A percentile compares a stretch with the other conserved stretches of the same genome.
Conservation (phyloP, 2,797 vertebrate species). For the Myotis myotis region DNA sequence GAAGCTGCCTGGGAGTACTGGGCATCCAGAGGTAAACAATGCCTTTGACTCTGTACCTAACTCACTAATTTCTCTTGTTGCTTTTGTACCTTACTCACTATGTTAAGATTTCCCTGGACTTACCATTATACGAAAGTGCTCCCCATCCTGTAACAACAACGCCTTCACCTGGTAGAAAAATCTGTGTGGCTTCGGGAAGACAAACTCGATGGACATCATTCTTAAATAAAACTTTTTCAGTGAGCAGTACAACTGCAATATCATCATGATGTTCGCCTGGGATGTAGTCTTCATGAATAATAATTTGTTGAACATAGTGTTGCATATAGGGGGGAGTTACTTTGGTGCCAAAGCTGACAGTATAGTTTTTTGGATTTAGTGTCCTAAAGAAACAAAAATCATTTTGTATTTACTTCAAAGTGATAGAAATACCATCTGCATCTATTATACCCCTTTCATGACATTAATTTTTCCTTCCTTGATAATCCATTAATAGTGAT, state of each 20-base stretch:
- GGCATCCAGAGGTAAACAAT: not conserved
- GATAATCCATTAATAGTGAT: not conserved
- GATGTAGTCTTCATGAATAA: constrained; percentile 83
- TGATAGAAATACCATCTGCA: not conserved
- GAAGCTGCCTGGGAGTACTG: not conserved
- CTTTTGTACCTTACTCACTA: not conserved
- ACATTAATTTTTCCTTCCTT: not conserved
- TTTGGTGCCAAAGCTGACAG: constrained; percentile 84
- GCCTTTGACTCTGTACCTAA: not conserved
- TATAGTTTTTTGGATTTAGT: constrained; percentile 81
- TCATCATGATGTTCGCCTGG: constrained; percentile 82
- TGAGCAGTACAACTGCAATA: constrained; percentile 83
- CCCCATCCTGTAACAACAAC: constrained; percentile 88
- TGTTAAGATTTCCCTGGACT: constrained; percentile 50
- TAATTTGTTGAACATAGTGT: constrained; percentile 79
- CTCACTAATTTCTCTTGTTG: not conserved
- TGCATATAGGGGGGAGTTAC: constrained; percentile 79
- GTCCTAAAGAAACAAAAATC: constrained; percentile 78
- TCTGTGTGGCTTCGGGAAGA: constrained; percentile 83
- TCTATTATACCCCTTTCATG: not conserved
- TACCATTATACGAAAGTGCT: constrained; percentile 81
- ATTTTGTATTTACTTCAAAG: constrained; percentile 37
- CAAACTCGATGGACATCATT: constrained; percentile 82
- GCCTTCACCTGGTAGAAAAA: constrained; percentile 77
- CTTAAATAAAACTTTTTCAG: constrained; percentile 79